Evolutionary conservation across 2,113 vertebrate genomes (phyloP), one percentile per base, ranked within the genome.

Genomic region (Sitta europaea): DNA sequence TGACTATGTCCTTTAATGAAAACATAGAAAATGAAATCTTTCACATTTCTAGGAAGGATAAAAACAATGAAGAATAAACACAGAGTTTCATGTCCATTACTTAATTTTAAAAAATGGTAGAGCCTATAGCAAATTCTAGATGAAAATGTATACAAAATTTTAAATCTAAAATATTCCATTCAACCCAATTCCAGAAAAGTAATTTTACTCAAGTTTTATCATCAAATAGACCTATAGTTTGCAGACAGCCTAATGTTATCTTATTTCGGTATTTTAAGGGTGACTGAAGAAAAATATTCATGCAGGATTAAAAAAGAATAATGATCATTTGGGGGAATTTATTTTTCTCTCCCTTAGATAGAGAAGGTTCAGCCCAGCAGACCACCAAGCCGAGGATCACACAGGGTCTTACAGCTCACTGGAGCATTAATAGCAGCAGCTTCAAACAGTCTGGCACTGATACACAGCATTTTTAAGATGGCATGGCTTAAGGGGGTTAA

Each of bases 81-180:
- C 2, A n/a, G 10, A 29, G 10, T 63, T 67, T 80, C 17, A 2
- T 45, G 25, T n/a, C 21, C 25, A 9, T 54, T 71, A 35, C 12
- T 35, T 88, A 65, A 31, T 75, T 80, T 17, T 2, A 20, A 91
- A 80, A 71, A 42, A 70, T 6, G 1, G 21, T 35, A 43, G 9
- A 55, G 6, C 31, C 11, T 17, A 11, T 50, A 58, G 22, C 4
- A 87, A 93, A 94, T 51, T 51, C 50, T 79, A 89, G 74, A 94
- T 75, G 61, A 95, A 97, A 97, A 94, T 50, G 12, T 54, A 92
- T 92, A n/a, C 9, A 79, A 86, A 90, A 73, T 47, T 65, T 86
- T 54, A 68, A 65, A 21, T 91, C 81, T 93, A 62, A 93, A 90
- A 85, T 93, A 97, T 88, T 90, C 88, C 53, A 88, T 95, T 95